Base-by-base conservation (phyloP, 2,888 invertebrate species). In the Agrenia bidenticulata region DNA sequence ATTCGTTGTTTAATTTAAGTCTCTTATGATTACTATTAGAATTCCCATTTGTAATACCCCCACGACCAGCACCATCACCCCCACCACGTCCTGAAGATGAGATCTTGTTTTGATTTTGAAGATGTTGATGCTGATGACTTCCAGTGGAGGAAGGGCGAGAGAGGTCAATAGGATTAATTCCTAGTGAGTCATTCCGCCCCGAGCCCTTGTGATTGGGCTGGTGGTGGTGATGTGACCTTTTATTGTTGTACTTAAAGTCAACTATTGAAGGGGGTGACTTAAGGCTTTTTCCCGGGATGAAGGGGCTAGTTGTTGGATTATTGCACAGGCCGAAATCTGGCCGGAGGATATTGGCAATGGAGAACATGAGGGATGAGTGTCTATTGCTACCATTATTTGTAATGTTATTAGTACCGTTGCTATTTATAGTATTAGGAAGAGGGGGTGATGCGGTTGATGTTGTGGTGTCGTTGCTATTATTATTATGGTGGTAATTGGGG, bases 321-420 rank as follows among this genome's bases (percentile, higher is more conserved):
- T n/a, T 61, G 57, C 63, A 56, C 57, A 68, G 61, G 5, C 89
- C 89, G 72, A 90, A 90, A 77, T 90, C 89, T 1, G 89, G 89
- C 75, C 88, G 86, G 13, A 90, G 79, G 50, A 90, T 90, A 78
- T 89, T 89, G 76, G 83, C 86, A 75, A 90, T 90, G 27, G 89
- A 89, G 78, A 89, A 90, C 75, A 89, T 88, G 32, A 92, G 79
- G 23, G 68, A 68, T 15, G 61, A 13, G 67, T 63, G 41, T 63
- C 67, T 26, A 67, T 61, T 26, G 63, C 64, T 17, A 58, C 61
- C 21, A 63, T 64, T 61, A 62, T 63, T 23, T 2, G 51, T 66
- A 61, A 15, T 61, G 61, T 39, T 67, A 63, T 2, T 62, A 62
- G 9, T 51, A 11, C 51, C 51, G 50, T 26, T 42, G 39, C 27